Percentiles rank a stretch among this genome's conserved stretches.
Evolutionary conservation across 2,888 invertebrate genomes (phyloP).

Genomic region (Caenorhabditis drosophilae): DNA sequence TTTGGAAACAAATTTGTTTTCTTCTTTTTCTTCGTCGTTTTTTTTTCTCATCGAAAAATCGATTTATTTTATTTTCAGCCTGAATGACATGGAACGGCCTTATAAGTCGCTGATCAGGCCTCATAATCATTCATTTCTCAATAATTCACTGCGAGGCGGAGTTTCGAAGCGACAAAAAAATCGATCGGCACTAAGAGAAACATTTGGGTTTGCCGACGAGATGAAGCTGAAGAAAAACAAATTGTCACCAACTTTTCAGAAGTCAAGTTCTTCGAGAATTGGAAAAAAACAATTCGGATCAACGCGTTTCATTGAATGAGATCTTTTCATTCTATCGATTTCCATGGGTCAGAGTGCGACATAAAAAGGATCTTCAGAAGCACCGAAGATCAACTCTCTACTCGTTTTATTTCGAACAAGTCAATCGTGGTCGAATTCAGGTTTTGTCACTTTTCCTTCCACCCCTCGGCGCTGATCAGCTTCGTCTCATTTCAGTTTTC

Average conservation of each 20-base stretch:
- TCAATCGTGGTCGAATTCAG: constrained; percentile 55
- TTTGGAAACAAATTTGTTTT: too few relatives aligned
- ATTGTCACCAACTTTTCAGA: too few relatives aligned
- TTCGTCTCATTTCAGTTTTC: constrained; percentile 17
- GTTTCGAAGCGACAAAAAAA: constrained; percentile 6
- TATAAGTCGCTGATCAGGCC: constrained; percentile 27
- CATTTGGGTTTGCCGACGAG: constrained; percentile 35
- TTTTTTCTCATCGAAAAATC: not conserved
- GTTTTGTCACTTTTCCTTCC: too few relatives aligned
- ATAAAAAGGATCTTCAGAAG: constrained; percentile 16
- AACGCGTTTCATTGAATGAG: constrained; percentile 23
- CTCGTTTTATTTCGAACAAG: constrained; percentile 53
- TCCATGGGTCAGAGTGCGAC: constrained; percentile 22
- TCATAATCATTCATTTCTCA: constrained; percentile 8
- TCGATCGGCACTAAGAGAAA: constrained; percentile 29
- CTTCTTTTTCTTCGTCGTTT: too few relatives aligned
- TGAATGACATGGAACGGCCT: constrained; percentile 22
- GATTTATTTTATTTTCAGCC: too few relatives aligned
- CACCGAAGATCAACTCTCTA: constrained; percentile 42
- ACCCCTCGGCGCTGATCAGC: too few relatives aligned
- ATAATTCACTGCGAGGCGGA: not conserved
- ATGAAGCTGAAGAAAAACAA: too few relatives aligned
- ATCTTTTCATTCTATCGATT: constrained; percentile 34
- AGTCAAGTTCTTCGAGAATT: constrained; percentile 34
- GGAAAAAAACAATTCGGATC: constrained; percentile 15